Conservation (phyloP, 1,140 invertebrate species). For the Hyposmocoma kahamanoa region DNA sequence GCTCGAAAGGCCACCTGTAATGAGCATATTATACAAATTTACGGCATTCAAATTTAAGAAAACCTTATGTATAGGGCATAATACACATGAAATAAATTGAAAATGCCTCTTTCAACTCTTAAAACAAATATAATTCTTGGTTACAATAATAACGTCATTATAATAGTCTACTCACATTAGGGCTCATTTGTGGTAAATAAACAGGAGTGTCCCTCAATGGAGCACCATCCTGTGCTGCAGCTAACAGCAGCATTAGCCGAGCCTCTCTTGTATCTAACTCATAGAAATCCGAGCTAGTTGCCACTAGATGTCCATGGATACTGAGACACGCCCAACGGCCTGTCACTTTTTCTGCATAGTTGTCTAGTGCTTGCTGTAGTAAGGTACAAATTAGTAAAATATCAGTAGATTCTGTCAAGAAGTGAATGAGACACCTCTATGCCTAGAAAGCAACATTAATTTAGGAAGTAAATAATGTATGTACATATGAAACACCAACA, state of each 20-base stretch:
- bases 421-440: too few species aligned
- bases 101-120: too few species aligned
- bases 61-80: too few species aligned
- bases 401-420: too few species aligned
- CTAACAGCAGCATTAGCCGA: conserved; percentile 81
- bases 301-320: conserved; percentile 82
- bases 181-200: conserved; percentile 88
- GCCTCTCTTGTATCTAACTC: conserved; percentile 82
- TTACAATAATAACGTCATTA: too few species aligned
- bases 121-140: too few species aligned
- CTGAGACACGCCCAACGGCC: conserved; percentile 87
- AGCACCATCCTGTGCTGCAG: conserved; percentile 77
- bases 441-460: too few species aligned
- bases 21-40: too few species aligned
- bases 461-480: too few species aligned
- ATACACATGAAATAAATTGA: too few species aligned
- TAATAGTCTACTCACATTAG: conserved; percentile 83
- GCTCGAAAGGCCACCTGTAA: conserved; percentile 86
- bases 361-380: conserved; percentile 82
- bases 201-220: conserved; percentile 84
- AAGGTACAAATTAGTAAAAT: neutral
- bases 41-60: too few species aligned
- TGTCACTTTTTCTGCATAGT: conserved; percentile 83
- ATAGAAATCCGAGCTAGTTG: conserved; percentile 87
- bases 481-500: too few species aligned